Conservation (phyloP, 2,113 vertebrate species). For the Ploceus nigricollis region DNA sequence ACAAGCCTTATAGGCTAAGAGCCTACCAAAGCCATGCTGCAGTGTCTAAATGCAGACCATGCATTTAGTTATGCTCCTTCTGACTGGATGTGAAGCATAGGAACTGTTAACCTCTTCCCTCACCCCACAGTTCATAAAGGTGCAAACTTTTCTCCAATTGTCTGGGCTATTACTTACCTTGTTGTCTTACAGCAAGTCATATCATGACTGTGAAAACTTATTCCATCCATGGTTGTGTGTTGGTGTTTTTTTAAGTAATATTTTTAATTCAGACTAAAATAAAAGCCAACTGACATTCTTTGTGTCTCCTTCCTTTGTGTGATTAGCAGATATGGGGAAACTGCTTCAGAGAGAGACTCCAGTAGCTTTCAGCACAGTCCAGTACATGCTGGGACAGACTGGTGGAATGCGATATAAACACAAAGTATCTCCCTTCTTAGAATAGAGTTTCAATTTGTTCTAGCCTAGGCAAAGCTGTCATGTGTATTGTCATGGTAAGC, state of each 20-base stretch:
- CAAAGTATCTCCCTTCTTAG: background rate
- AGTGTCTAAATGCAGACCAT: background rate
- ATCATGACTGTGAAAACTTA: constrained; percentile 56
- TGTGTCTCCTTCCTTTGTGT: background rate
- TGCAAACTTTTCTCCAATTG: constrained; percentile 26
- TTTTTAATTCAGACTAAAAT: constrained; percentile 63
- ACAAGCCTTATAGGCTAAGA: background rate
- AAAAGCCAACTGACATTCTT: constrained; percentile 28
- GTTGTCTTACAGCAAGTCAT: constrained; percentile 25
- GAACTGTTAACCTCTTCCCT: background rate
- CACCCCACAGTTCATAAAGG: background rate
- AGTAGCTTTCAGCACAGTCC: background rate
- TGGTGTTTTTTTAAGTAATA: constrained; percentile 20
- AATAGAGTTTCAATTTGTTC: background rate
- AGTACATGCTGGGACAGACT: background rate
- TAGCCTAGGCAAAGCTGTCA: background rate
- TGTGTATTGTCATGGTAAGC: background rate
- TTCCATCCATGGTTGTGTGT: constrained; percentile 14
- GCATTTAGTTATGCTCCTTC: background rate
- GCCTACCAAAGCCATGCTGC: background rate
- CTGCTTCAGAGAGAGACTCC: background rate
- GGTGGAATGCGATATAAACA: background rate
- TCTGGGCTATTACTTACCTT: background rate
- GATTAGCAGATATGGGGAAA: background rate
- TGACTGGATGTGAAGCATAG: background rate